phyloP scores from a whole-genome alignment of 2,888 invertebrate genomes.

The Dastarcus helophoroides region DNA sequence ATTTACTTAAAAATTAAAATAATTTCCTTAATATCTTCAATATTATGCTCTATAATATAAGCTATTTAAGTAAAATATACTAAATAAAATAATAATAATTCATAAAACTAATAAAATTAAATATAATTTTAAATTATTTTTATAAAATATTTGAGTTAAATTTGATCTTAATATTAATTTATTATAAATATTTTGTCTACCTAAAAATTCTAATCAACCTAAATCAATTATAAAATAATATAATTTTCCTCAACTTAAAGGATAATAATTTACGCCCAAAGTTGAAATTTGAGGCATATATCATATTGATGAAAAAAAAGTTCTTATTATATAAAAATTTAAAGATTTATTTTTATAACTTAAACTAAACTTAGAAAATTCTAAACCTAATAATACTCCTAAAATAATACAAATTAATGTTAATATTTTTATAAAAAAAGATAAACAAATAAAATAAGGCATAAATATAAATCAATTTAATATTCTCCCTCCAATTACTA shows the following conservation, averaged over 20 bases:
- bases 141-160: slow-evolving; percentile 36
- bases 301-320: slow-evolving; percentile 39
- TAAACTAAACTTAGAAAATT: slow-evolving; percentile 38
- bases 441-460: slow-evolving; percentile 44
- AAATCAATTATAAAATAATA: slow-evolving; percentile 37
- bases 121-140: slow-evolving; percentile 43
- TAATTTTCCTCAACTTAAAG: slow-evolving; percentile 36
- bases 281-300: slow-evolving; percentile 39
- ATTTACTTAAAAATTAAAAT: slow-evolving; percentile 23
- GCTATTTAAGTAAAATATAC: slow-evolving; percentile 30
- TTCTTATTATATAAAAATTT: slow-evolving; percentile 12
- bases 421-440: slow-evolving; percentile 42
- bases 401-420: slow-evolving; percentile 41
- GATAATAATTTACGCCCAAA: slow-evolving; percentile 35
- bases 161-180: slow-evolving; percentile 35
- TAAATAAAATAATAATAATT: slow-evolving; percentile 35
- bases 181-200: slow-evolving; percentile 21
- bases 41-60: slow-evolving; percentile 36
- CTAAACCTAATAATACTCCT: slow-evolving; percentile 36
- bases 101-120: slow-evolving; percentile 18
- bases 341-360: slow-evolving; percentile 36
- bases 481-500: slow-evolving; percentile 42
- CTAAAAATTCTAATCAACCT: slow-evolving; percentile 23
- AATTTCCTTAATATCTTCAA: slow-evolving; percentile 38
- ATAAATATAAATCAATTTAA: slow-evolving; percentile 46